Conservation (phyloP, 2,113 vertebrate species). For the Pollachius pollachius region DNA sequence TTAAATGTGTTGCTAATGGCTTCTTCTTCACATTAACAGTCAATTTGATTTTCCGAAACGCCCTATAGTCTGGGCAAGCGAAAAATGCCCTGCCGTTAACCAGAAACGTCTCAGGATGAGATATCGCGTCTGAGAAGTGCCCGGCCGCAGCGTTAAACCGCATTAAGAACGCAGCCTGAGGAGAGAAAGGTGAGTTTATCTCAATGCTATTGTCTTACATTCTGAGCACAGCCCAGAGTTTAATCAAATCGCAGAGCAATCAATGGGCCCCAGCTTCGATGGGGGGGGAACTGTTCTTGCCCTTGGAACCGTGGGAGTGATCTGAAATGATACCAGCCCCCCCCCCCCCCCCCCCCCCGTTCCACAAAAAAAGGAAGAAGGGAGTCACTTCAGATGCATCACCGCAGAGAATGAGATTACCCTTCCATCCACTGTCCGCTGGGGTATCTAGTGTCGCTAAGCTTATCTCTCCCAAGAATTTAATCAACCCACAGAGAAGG, state of each 20-base stretch:
- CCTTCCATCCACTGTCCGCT: constrained; percentile 57
- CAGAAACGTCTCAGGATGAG: constrained; percentile 27
- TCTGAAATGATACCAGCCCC: constrained; percentile 52
- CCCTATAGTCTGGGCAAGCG: too few species aligned
- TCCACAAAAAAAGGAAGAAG: constrained; percentile 11
- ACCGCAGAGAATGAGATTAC: constrained; percentile 68
- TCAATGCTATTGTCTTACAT: constrained; percentile 69
- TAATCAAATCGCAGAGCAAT: constrained; percentile 73
- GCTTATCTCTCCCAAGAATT: constrained; percentile 65
- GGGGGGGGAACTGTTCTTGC: constrained; percentile 48
- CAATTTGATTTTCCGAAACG: too few species aligned
- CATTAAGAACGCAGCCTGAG: constrained; percentile 59
- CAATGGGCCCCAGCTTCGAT: constrained; percentile 53
- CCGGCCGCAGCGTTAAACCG: constrained; percentile 44
- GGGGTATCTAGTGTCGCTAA: constrained; percentile 66
- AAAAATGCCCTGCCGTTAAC: constrained; percentile 4
- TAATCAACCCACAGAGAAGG: constrained; percentile 59
- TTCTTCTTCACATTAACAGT: too few species aligned
- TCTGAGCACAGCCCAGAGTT: constrained; percentile 58
- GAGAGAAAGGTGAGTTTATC: constrained; percentile 65
- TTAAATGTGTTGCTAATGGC: too few species aligned
- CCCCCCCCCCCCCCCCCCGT: too few species aligned
- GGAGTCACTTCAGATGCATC: constrained; percentile 65
- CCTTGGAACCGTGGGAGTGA: constrained; percentile 66
- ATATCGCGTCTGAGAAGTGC: constrained; percentile 35